Evolutionary conservation across 2,797 vertebrate species (phyloP).

Genomic region (Rhinella marina): DNA sequence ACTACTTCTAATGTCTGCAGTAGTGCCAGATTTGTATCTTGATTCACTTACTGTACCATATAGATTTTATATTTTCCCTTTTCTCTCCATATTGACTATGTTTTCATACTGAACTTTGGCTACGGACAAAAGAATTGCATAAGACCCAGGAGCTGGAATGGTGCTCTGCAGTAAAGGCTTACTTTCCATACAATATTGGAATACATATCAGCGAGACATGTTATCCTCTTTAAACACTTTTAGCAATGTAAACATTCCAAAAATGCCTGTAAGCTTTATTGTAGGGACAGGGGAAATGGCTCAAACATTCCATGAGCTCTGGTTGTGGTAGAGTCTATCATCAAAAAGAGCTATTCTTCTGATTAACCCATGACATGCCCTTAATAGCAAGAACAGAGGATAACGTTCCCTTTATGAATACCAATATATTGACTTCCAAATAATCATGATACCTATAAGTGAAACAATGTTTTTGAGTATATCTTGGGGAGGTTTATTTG

Average conservation of each 20-base stretch:
- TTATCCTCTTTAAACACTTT: slow-evolving; percentile 59
- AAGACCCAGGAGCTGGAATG: slow-evolving; percentile 15
- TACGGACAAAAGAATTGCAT: slow-evolving; percentile 27
- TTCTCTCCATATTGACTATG: slow-evolving; percentile 19
- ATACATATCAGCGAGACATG: slow-evolving; percentile 48
- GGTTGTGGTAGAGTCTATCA: slow-evolving; percentile 21
- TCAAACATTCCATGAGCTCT: slow-evolving; percentile 54
- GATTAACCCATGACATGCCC: background rate
- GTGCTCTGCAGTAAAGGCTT: slow-evolving; percentile 30
- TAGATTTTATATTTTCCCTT: slow-evolving; percentile 34
- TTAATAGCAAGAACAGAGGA: background rate
- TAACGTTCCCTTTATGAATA: background rate
- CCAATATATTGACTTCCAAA: background rate
- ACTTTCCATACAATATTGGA: slow-evolving; percentile 43
- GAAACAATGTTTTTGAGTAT: background rate
- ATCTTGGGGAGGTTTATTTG: background rate
- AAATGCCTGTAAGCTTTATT: slow-evolving; percentile 61
- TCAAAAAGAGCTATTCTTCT: slow-evolving; percentile 22
- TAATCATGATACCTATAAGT: background rate
- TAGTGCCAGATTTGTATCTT: slow-evolving; percentile 17
- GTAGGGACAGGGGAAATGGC: slow-evolving; percentile 36
- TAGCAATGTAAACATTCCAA: slow-evolving; percentile 63
- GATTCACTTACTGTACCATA: slow-evolving; percentile 28
- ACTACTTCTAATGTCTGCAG: slow-evolving; percentile 18
- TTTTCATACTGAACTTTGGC: slow-evolving; percentile 14